Base-by-base conservation (phyloP, 2,888 invertebrate genomes). In the Ormyrus thymus region DNA sequence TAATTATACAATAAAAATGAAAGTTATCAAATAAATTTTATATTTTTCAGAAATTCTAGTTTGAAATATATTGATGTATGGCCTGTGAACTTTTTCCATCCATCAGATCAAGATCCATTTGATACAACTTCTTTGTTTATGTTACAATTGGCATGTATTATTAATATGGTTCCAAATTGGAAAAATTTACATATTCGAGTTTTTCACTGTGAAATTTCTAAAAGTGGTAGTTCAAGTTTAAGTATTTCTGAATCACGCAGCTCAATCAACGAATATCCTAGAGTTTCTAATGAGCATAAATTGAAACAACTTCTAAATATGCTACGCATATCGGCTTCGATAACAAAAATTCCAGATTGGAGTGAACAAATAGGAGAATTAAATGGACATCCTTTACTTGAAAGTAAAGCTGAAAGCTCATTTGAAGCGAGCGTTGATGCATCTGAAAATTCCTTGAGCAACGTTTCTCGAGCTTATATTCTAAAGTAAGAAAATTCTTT, bases 121-220 rank as follows among this genome's bases (percentile, higher is more conserved):
- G 97, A 97, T 83, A 97, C 96, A 82, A 96, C 97, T 4, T 95
- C 97, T 10, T 92, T 99, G 81, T 99, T 99, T 91, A 96, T 98
- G 93, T 94, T 99, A 90, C 99, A 99, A 89, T 91, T 99, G 82
- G 97, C 98, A 0, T 98, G 98, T 84, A 98, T 99, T 72, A 94
- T 98, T 73, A 95, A 97, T 84, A 98, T 98, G 93, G 95, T 97
- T 43, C 93, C 95, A 10, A 93, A 95, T 81, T 98, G 98, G 98
- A 96, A 96, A 86, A 94, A 94, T 83, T 91, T 96, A 84, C 93
- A 94, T n/a, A 92, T 99, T 76, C 92, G 99, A 51, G 95, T 98
- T 66, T 97, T 97, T 88, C 92, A 97, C 76, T 96, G 97, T 83
- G 95, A 95, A 81, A 90, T 91, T n/a, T 85, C 87, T 6, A 86